Percentiles rank a stretch among this genome's conserved stretches.
These are phyloP conservation scores for Globicephala melas DNA, from an alignment of 2,113 vertebrate genomes.

Conservation along the genomic window DNA sequence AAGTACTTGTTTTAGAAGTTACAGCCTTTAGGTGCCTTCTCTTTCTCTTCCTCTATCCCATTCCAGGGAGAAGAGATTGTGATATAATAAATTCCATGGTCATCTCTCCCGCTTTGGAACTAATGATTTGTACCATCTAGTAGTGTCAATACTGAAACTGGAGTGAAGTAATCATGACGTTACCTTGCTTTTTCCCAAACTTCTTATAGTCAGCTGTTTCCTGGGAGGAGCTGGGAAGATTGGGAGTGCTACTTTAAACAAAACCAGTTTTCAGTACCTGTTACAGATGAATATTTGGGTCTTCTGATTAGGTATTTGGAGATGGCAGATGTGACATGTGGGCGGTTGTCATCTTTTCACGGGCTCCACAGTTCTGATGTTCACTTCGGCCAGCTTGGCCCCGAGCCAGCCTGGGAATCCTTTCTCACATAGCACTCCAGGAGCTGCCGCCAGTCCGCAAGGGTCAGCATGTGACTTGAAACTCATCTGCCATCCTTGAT, in stretches of 20 bases:
- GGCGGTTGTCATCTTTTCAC: not conserved
- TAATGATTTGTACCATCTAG: not conserved
- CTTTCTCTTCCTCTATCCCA: not conserved
- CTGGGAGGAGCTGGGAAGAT: not conserved
- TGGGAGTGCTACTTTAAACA: not conserved
- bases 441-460: not conserved
- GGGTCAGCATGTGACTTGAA: not conserved
- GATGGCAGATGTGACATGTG: not conserved
- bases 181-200: not conserved
- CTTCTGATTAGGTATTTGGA: not conserved
- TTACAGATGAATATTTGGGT: not conserved
- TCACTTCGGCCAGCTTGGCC: not conserved
- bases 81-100: not conserved
- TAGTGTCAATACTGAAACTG: not conserved
- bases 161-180: not conserved
- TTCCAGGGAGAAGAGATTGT: not conserved
- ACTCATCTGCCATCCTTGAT: not conserved
- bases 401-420: not conserved
- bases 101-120: not conserved
- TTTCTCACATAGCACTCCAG: not conserved
- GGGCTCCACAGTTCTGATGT: not conserved
- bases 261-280: not conserved
- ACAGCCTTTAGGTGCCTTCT: not conserved
- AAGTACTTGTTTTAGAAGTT: conserved; percentile 8
- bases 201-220: not conserved